Conservation (phyloP, 1,140 invertebrate species). For the Bilobella aurantiaca region DNA sequence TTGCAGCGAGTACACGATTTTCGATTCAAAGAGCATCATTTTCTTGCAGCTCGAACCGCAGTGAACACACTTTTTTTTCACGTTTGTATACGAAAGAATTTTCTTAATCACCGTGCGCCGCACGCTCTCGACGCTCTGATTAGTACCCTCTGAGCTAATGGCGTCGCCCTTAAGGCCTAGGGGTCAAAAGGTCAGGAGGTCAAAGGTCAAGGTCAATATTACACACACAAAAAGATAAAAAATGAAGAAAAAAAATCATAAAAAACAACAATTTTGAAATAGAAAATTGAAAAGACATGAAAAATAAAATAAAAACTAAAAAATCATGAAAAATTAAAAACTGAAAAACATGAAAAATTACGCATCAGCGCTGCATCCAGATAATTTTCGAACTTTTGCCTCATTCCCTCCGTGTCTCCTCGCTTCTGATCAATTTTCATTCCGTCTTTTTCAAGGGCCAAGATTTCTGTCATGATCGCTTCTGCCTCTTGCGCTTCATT, state of each 20-base stretch:
- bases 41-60: conserved; percentile 51
- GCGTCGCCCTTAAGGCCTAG: no score
- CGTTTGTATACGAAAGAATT: conserved; percentile 42
- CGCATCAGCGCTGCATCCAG: conserved; percentile 22
- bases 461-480: conserved; percentile 31
- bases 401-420: not conserved
- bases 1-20: conserved; percentile 28
- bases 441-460: conserved; percentile 4
- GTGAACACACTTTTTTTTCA: conserved; percentile 49
- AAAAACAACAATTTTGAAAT: not conserved
- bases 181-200: no score
- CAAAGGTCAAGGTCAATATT: no score
- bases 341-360: not conserved
- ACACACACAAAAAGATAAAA: not conserved
- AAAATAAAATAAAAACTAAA: not conserved
- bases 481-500: conserved; percentile 58
- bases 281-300: not conserved
- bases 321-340: not conserved
- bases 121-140: conserved; percentile 44
- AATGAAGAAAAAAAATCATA: not conserved
- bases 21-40: conserved; percentile 41
- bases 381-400: conserved; percentile 24
- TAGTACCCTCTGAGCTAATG: not conserved
- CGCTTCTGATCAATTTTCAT: conserved; percentile 14
- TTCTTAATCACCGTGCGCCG: conserved; percentile 50